Evolutionary conservation across 2,113 vertebrate species (phyloP), one percentile per base, ranked within the genome.

Genomic region (Pseudonaja textilis): DNA sequence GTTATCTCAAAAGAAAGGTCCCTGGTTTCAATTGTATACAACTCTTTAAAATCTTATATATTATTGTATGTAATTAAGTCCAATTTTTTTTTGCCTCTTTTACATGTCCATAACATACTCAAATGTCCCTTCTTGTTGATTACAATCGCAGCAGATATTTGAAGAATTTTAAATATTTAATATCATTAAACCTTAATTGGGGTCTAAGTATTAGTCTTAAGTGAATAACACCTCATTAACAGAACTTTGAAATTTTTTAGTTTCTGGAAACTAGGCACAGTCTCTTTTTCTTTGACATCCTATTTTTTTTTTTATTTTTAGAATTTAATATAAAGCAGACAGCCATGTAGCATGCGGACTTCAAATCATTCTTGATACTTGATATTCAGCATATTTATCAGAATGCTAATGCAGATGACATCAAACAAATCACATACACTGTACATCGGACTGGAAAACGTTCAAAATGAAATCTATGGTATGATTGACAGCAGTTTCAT

Each of bases 391-490:
- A 96, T 95, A 95, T 95, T 96, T 26, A 95, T 92, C 94, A 74
- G 95, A 95, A 97, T 96, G 95, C 96, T 96, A 96, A 96, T 95
- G 94, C 95, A 96, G 94, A 88, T 96, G 96, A 96, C 97, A 97
- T 96, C 93, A 95, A 97, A 97, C 94, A 95, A 96, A 96, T 97
- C 93, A 96, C 95, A 96, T 94, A 95, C 56, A 87, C 94, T 0
- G 85, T 91, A 94, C 91, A 95, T 96, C 89, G 93, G 96, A 91
- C 91, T 97, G 97, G 97, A 64, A 0, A 56, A 85, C 93, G 22
- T 96, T 95, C 97, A 97, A 95, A 95, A 93, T 95, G 91, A 96
- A 96, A 97, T 97, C 95, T 93, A 61, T 94, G 93, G 10, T 91
- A 96, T 95, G 97, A 96, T 42, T 11, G 96, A 93, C 95, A 96